Percentiles rank a stretch among this genome's conserved stretches.
These are phyloP conservation scores for Aplocera efformata DNA, from an alignment of 2,888 invertebrate genomes.

Conservation along the genomic window DNA sequence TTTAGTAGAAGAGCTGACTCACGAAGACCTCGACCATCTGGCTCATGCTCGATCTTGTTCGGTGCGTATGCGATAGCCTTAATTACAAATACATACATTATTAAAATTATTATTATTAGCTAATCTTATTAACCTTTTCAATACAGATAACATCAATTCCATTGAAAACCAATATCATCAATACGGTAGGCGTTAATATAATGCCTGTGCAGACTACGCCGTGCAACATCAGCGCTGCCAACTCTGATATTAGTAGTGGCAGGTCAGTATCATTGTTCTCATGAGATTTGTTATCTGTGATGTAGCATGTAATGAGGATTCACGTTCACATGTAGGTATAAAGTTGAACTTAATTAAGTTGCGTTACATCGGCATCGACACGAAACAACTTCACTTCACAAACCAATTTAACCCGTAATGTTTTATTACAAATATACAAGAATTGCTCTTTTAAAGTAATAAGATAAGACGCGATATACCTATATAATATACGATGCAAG, in stretches of 20 bases:
- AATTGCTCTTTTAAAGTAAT: too few species aligned
- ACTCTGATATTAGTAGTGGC: conserved; percentile 73
- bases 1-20: conserved; percentile 90
- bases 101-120: too few species aligned
- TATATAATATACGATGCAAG: too few species aligned
- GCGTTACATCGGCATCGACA: too few species aligned
- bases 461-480: too few species aligned
- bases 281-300: not conserved
- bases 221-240: conserved; percentile 61
- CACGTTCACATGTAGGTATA: too few species aligned
- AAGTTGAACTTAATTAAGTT: too few species aligned
- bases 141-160: conserved; percentile 69
- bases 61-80: conserved; percentile 74
- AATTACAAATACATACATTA: not conserved
- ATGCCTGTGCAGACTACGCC: conserved; percentile 55
- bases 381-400: too few species aligned
- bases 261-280: conserved; percentile 46
- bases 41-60: conserved; percentile 92
- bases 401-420: too few species aligned
- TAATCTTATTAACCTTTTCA: too few species aligned
- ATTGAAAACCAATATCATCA: conserved; percentile 55
- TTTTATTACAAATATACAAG: too few species aligned
- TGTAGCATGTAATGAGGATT: not conserved
- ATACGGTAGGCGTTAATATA: conserved; percentile 39
- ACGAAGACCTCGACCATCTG: conserved; percentile 89